Evolutionary conservation across 2,113 vertebrate genomes (phyloP).

Genomic region (Australoheros scitulus): DNA sequence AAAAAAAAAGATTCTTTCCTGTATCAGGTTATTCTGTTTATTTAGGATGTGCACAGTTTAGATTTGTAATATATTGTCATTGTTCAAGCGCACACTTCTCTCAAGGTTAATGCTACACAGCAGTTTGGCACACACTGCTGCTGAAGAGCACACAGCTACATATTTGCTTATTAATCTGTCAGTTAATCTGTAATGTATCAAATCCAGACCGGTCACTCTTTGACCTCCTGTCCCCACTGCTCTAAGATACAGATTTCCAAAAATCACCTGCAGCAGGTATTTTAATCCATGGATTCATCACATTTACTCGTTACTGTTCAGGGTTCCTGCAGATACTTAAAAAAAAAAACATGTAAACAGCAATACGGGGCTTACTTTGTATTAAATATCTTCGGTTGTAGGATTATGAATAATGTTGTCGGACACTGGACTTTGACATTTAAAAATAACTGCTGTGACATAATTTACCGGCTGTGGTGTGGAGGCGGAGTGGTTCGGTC

Average conservation of each 20-base stretch:
- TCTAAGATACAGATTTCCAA: not conserved
- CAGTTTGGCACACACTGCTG: not conserved
- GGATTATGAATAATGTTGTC: too few relatives aligned
- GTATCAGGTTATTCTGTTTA: not conserved
- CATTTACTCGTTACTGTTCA: not conserved
- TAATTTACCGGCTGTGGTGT: not conserved
- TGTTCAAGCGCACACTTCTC: not conserved
- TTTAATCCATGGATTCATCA: not conserved
- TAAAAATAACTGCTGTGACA: not conserved
- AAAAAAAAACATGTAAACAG: too few relatives aligned
- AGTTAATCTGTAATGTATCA: too few relatives aligned
- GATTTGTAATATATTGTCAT: not conserved
- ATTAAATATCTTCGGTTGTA: too few relatives aligned
- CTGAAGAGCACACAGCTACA: not conserved
- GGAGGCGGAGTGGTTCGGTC: too few relatives aligned
- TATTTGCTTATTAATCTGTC: not conserved
- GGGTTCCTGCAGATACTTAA: too few relatives aligned
- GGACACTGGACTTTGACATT: too few relatives aligned
- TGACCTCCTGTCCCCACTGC: too few relatives aligned
- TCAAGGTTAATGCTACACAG: too few relatives aligned
- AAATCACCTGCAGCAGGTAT: not conserved
- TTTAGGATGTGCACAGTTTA: not conserved
- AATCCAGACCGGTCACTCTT: too few relatives aligned
- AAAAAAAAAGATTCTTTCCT: not conserved
- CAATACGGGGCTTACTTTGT: too few relatives aligned